These are phyloP conservation scores for Hoplias malabaricus DNA, from an alignment of 2,113 vertebrate genomes.

Conservation along the genomic window DNA sequence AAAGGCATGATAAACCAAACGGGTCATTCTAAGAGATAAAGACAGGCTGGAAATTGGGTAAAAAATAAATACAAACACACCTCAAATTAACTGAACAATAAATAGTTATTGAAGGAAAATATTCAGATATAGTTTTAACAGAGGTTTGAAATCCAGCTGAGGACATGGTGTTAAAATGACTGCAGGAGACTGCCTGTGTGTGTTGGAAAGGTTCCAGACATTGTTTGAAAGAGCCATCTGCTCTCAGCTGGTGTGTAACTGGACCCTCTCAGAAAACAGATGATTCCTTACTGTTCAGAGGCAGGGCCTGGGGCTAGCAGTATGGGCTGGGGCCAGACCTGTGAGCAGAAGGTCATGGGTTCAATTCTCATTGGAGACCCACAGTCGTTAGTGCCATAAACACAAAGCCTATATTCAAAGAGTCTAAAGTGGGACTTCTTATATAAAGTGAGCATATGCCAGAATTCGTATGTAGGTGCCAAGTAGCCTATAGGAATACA, in stretches of 20 bases:
- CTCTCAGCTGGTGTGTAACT: slow-evolving; percentile 23
- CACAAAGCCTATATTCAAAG: neutral
- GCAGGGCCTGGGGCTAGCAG: slow-evolving; percentile 19
- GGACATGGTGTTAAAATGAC: neutral
- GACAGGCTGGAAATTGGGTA: too few relatives aligned
- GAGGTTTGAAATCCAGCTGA: neutral
- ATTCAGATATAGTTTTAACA: too few relatives aligned
- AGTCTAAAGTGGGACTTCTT: neutral
- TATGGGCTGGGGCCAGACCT: neutral
- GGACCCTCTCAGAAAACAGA: neutral
- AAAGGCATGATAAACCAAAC: too few relatives aligned
- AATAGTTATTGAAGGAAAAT: too few relatives aligned
- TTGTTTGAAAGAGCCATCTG: slow-evolving; percentile 30
- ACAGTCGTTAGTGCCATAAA: neutral
- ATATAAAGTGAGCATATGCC: neutral
- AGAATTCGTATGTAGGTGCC: neutral
- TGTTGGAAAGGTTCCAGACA: slow-evolving; percentile 21
- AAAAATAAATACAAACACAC: too few relatives aligned
- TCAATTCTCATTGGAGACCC: slow-evolving; percentile 9
- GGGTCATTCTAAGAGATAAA: too few relatives aligned
- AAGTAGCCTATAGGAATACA: neutral
- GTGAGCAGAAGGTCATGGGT: slow-evolving; percentile 9
- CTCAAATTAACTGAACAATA: too few relatives aligned
- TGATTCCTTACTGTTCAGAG: neutral
- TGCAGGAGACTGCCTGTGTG: neutral